phyloP scores from a whole-genome alignment of 2,113 vertebrate genomes.

The Hemichromis elongatus region DNA sequence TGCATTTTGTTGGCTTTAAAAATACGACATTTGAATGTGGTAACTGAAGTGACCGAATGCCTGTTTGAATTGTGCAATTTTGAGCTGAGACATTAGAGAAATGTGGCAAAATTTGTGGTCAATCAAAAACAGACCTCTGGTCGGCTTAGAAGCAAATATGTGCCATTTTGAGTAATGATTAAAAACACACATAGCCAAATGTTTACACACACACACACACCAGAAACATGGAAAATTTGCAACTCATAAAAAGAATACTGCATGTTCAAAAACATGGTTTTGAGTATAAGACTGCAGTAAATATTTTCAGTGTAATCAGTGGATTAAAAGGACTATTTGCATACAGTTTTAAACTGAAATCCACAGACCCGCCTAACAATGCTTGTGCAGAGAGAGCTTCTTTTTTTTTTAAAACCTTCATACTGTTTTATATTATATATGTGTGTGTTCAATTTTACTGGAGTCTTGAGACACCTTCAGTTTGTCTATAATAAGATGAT shows the following conservation, averaged over 20 bases:
- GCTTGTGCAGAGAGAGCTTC: neutral
- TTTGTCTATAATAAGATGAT: neutral
- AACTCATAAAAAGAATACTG: neutral
- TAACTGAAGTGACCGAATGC: neutral
- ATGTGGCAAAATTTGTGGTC: neutral
- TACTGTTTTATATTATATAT: too few species aligned
- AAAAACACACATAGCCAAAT: neutral
- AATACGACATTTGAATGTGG: neutral
- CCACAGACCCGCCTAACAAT: neutral
- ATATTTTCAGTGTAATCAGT: neutral
- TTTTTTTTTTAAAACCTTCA: neutral
- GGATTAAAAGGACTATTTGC: neutral
- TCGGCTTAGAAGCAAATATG: neutral
- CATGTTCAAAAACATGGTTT: neutral
- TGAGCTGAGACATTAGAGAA: neutral
- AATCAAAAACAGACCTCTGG: neutral
- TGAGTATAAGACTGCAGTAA: fast-evolving
- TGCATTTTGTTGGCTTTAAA: neutral
- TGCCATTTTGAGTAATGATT: neutral
- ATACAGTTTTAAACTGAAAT: neutral
- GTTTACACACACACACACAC: neutral
- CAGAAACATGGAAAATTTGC: neutral
- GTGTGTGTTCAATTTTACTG: neutral
- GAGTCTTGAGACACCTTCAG: neutral
- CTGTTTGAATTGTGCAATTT: neutral